phyloP scores from a whole-genome alignment of 2,797 vertebrate genomes.

The Microctenopoma stevenorrisi region DNA sequence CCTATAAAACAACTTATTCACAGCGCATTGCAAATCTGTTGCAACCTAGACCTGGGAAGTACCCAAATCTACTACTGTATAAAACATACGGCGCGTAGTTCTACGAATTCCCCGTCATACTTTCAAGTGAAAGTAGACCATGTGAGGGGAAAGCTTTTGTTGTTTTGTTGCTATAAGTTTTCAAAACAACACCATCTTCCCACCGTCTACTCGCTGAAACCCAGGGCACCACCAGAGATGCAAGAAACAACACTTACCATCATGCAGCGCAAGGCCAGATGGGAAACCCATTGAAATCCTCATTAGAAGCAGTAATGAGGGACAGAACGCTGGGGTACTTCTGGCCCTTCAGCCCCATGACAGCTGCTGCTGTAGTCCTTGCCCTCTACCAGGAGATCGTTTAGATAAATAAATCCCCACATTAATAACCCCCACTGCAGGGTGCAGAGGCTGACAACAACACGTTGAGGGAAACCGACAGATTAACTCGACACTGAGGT shows the following conservation, averaged over 20 bases:
- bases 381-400: conserved; percentile 58
- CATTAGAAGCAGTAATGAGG: conserved; percentile 80
- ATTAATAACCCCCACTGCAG: conserved; percentile 65
- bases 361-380: conserved; percentile 70
- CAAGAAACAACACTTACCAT: conserved; percentile 43
- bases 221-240: conserved; percentile 29
- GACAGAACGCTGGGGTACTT: conserved; percentile 52
- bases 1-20: neutral
- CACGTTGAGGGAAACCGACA: conserved; percentile 26
- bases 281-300: conserved; percentile 70
- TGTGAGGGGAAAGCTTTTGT: conserved; percentile 3
- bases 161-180: conserved; percentile 3
- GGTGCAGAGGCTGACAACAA: conserved; percentile 26
- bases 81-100: neutral
- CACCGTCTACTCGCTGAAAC: conserved; percentile 22
- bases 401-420: conserved; percentile 72
- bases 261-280: conserved; percentile 58
- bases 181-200: conserved; percentile 12
- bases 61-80: conserved; percentile 19
- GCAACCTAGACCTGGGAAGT: conserved; percentile 35
- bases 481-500: conserved; percentile 38
- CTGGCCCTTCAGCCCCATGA: conserved; percentile 53
- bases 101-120: conserved; percentile 18
- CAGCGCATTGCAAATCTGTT: neutral
- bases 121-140: conserved; percentile 5